Percentiles rank a stretch among this genome's conserved stretches.
These are phyloP conservation scores for Cephalopholis sonnerati DNA, from an alignment of 2,113 vertebrate species.

Conservation along the genomic window DNA sequence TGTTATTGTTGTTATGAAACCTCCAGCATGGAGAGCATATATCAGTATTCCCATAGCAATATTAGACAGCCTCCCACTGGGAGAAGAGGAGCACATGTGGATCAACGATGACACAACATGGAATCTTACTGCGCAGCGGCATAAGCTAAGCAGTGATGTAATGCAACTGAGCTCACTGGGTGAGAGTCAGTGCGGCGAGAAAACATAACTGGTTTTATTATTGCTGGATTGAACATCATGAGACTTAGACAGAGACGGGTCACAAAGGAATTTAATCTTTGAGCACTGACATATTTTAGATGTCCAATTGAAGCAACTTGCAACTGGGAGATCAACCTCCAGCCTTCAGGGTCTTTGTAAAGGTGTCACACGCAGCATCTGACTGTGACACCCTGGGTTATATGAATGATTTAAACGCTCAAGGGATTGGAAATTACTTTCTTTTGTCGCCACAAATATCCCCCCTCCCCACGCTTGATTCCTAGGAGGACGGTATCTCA, in stretches of 20 bases:
- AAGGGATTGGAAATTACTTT: slow-evolving; percentile 78
- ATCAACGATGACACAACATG: slow-evolving; percentile 79
- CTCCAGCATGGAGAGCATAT: slow-evolving; percentile 35
- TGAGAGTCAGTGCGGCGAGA: slow-evolving; percentile 28
- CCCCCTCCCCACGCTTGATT: slow-evolving; percentile 26
- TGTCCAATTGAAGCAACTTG: slow-evolving; percentile 60
- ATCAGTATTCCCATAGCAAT: slow-evolving; percentile 73
- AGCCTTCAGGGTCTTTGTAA: slow-evolving; percentile 62
- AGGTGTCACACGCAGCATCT: slow-evolving; percentile 74
- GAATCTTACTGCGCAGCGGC: slow-evolving; percentile 75
- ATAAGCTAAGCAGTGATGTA: slow-evolving; percentile 76
- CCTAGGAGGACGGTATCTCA: slow-evolving; percentile 69
- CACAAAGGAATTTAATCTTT: slow-evolving; percentile 40
- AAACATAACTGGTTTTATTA: slow-evolving; percentile 60
- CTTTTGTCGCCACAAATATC: slow-evolving; percentile 64
- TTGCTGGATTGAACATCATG: slow-evolving; percentile 62
- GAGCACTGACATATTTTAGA: slow-evolving; percentile 40
- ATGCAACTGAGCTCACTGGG: slow-evolving; percentile 74
- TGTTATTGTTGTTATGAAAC: slow-evolving; percentile 71
- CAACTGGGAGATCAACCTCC: slow-evolving; percentile 54
- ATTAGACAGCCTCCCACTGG: slow-evolving; percentile 71
- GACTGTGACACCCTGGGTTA: slow-evolving; percentile 64
- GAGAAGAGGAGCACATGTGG: slow-evolving; percentile 75
- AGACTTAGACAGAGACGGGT: slow-evolving; percentile 40
- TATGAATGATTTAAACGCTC: slow-evolving; percentile 81